phyloP scores from a whole-genome alignment of 2,113 vertebrate species.

The Upupa epops region DNA sequence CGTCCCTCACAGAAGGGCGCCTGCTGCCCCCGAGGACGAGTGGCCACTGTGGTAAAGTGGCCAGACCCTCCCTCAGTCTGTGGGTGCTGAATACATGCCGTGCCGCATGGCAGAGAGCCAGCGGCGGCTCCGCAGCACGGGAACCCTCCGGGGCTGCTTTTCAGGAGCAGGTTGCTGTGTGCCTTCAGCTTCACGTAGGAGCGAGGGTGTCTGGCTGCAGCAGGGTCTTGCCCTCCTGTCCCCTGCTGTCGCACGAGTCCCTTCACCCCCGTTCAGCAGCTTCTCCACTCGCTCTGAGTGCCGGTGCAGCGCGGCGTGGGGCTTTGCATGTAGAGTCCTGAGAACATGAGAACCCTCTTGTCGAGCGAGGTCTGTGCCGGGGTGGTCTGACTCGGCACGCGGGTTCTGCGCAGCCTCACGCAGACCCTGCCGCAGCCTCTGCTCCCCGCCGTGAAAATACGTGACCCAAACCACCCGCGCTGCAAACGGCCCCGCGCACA shows the following conservation, averaged over 20 bases:
- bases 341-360: background rate
- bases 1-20: background rate
- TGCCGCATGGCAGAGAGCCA: background rate
- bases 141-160: accelerated
- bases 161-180: background rate
- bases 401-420: background rate
- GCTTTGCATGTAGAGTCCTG: background rate
- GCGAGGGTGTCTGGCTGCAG: background rate
- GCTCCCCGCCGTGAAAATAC: background rate
- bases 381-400: background rate
- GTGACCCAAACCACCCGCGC: background rate
- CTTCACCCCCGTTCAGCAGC: background rate
- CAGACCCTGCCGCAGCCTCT: background rate
- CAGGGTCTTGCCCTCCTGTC: background rate
- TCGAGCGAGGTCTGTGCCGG: background rate
- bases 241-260: no score
- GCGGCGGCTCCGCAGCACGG: accelerated
- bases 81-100: background rate
- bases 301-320: accelerated
- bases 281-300: background rate
- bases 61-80: background rate
- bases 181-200: background rate
- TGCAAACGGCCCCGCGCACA: background rate
- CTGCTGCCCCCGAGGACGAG: accelerated
- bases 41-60: background rate